A percentile compares a stretch with the other conserved stretches of the same genome.
Evolutionary conservation across 2,888 invertebrate genomes (phyloP).

Genomic region (Stenodera caucasica): DNA sequence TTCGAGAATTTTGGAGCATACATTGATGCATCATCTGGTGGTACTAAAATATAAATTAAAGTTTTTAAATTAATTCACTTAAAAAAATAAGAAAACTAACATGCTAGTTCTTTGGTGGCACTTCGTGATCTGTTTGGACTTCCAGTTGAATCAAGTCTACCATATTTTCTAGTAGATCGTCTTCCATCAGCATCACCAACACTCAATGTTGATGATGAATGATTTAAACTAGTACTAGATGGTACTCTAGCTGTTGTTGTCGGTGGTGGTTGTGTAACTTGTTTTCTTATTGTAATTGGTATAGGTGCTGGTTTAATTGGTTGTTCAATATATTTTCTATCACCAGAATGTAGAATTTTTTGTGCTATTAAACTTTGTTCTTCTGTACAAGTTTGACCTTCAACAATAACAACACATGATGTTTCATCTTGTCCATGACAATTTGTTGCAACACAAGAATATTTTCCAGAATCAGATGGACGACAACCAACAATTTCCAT

Average conservation of each 20-base stretch:
- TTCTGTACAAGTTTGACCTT: constrained; percentile 77
- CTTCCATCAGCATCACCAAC: constrained; percentile 56
- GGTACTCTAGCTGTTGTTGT: constrained; percentile 47
- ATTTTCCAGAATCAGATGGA: constrained; percentile 95
- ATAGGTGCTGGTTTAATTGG: constrained; percentile 79
- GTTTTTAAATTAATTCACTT: constrained; percentile 13
- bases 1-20: constrained; percentile 83
- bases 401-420: constrained; percentile 92
- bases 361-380: constrained; percentile 84
- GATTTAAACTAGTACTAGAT: constrained; percentile 52
- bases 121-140: constrained; percentile 86
- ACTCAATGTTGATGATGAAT: constrained; percentile 52
- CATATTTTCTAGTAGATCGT: constrained; percentile 66
- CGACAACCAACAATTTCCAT: constrained; percentile 95
- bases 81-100: constrained; percentile 55
- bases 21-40: constrained; percentile 85
- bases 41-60: too few relatives aligned
- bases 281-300: constrained; percentile 67
- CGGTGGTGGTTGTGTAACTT: constrained; percentile 56
- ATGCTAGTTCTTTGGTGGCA: constrained; percentile 84
- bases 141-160: constrained; percentile 72
- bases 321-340: constrained; percentile 85
- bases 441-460: constrained; percentile 92
- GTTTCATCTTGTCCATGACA: constrained; percentile 94
- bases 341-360: constrained; percentile 87